Evolutionary conservation across 2,113 vertebrate species (phyloP).

Genomic region (Lutjanus erythropterus): DNA sequence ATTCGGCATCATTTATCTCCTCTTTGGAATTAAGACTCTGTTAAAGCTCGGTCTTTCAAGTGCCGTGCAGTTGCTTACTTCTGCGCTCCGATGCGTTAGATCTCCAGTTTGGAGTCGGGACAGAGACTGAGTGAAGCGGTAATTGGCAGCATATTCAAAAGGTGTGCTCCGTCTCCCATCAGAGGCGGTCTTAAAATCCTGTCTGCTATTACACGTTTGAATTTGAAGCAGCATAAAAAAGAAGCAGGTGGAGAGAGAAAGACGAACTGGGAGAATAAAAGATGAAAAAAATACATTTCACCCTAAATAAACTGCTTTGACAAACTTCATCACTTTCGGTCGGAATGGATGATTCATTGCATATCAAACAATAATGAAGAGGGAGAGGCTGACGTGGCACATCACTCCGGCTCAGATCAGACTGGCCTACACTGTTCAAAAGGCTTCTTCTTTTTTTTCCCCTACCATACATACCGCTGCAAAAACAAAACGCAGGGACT

Average conservation of each 20-base stretch:
- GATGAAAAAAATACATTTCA: slow-evolving; percentile 46
- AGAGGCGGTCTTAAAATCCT: slow-evolving; percentile 40
- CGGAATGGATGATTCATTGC: slow-evolving; percentile 40
- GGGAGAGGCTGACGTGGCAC: slow-evolving; percentile 44
- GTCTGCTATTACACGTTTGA: slow-evolving; percentile 47
- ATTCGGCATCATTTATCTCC: slow-evolving; percentile 40
- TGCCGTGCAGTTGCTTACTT: slow-evolving; percentile 30
- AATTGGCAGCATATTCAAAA: slow-evolving; percentile 73
- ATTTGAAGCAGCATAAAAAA: slow-evolving; percentile 51
- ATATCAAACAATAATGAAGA: slow-evolving; percentile 45
- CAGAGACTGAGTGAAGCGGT: slow-evolving; percentile 46
- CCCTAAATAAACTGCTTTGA: slow-evolving; percentile 65
- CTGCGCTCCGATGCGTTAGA: slow-evolving; percentile 46
- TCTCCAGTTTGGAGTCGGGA: slow-evolving; percentile 65
- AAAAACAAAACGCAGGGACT: not conserved
- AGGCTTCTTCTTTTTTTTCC: slow-evolving; percentile 28
- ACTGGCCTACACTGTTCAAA: slow-evolving; percentile 24
- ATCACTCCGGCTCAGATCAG: slow-evolving; percentile 44
- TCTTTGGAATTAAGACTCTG: slow-evolving; percentile 37
- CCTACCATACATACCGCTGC: not conserved
- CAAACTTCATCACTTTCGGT: slow-evolving; percentile 55
- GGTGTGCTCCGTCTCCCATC: slow-evolving; percentile 57
- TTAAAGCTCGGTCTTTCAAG: slow-evolving; percentile 51
- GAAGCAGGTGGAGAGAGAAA: slow-evolving; percentile 2
- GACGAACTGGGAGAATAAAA: not conserved